Evolutionary conservation across 2,888 invertebrate species (phyloP).

Genomic region (Ormyrus labotus): DNA sequence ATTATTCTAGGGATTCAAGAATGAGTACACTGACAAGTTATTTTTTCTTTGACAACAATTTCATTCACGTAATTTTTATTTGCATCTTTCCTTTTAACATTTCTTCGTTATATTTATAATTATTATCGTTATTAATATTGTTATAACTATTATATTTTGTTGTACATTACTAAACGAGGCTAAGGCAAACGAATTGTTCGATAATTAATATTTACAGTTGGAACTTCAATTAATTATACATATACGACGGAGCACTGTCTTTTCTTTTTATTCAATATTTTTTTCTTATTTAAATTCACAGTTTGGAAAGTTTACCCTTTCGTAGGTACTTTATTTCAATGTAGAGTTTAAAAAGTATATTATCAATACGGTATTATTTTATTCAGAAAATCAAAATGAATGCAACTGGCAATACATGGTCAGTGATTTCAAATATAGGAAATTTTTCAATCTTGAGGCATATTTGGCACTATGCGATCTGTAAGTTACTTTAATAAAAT

Average conservation of each 20-base stretch:
- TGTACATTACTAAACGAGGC: slow-evolving; percentile 52
- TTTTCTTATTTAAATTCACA: slow-evolving; percentile 41
- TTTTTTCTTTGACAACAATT: slow-evolving; percentile 45
- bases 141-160: slow-evolving; percentile 53
- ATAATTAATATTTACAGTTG: slow-evolving; percentile 56
- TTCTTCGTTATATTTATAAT: slow-evolving; percentile 51
- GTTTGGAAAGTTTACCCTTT: slow-evolving; percentile 36
- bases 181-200: slow-evolving; percentile 55
- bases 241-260: slow-evolving; percentile 46
- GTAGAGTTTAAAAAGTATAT: slow-evolving; percentile 39
- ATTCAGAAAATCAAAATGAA: slow-evolving; percentile 37
- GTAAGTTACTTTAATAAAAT: slow-evolving; percentile 44
- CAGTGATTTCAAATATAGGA: slow-evolving; percentile 43
- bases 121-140: slow-evolving; percentile 51
- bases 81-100: slow-evolving; percentile 54
- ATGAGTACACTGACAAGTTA: neutral
- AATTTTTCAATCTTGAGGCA: slow-evolving; percentile 51
- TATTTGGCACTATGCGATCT: slow-evolving; percentile 56
- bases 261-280: slow-evolving; percentile 30
- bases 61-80: slow-evolving; percentile 55
- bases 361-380: slow-evolving; percentile 41
- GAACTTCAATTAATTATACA: slow-evolving; percentile 51
- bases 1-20: slow-evolving; percentile 18
- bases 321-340: slow-evolving; percentile 47
- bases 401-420: slow-evolving; percentile 42